Base-by-base conservation (phyloP, 2,797 vertebrate species). In the Cottoperca gobio region DNA sequence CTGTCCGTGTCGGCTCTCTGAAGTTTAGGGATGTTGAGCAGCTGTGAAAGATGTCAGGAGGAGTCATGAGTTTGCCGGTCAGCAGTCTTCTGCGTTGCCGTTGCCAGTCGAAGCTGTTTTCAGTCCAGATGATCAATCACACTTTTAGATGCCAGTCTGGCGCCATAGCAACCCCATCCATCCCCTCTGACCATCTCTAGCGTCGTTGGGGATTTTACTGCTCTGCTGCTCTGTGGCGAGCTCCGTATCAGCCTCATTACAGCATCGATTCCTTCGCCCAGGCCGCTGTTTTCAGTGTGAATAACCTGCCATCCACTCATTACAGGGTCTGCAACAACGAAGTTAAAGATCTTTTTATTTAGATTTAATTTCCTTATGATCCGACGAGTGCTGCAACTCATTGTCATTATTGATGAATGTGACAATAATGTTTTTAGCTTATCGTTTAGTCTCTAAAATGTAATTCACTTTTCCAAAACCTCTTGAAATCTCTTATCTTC, bases 281-380 rank as follows among this genome's bases (percentile, higher is more conserved):
- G 73, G 63, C 45, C 9, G 2, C 65, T 62, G 73, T 73, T 87
- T 84, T 81, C 83, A 43, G 43, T 53, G 71, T 17, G 57, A 74
- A 31, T 6, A 70, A 76, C 61, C 79, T 33, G 50, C 45, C 42
- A 52, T 58, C 3, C 52, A 79, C 73, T 33, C 28, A 40, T 82
- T 76, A 79, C 60, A 52, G 63, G 52, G 53, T 59, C 52, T n/a
- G n/a, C n/a, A n/a, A 19, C 55, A 9, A 50, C 10, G n/a, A 35
- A 17, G 16, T 37, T 19, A 19, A 35, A 49, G 12, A 23, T 11
- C 3, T 21, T 58, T 63, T 17, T 5, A 31, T 42, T 33, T 17
- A 10, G 2, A 35, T 40, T 40, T 45, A 45, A 67, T 50, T 40
- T 37, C 31, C 19, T 31, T 39, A 8, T 48, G 39, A 54, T 48